Conservation (phyloP, 1,140 invertebrate species). For the Phymorhynchus buccinoides region DNA sequence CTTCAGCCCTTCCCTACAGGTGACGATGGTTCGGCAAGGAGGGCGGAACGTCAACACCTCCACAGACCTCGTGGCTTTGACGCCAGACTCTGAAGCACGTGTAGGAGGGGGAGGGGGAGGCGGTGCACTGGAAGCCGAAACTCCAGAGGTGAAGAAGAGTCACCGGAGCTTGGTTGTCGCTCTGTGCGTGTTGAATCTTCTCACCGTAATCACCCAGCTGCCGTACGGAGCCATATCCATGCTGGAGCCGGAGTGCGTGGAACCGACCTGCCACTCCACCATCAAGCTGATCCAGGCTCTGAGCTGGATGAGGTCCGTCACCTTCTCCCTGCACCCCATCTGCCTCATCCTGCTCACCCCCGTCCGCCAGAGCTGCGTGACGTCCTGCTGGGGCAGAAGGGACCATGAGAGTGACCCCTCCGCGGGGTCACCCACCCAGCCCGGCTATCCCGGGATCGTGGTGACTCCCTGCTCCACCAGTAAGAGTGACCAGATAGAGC, state of each 20-base stretch:
- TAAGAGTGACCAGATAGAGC: slow-evolving; percentile 21
- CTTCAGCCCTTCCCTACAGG: neutral
- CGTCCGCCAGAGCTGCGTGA: slow-evolving; percentile 22
- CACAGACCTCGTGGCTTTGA: neutral
- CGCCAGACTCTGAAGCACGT: neutral
- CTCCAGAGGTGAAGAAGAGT: slow-evolving; percentile 11
- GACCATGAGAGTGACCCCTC: neutral
- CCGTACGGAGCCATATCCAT: slow-evolving; percentile 47
- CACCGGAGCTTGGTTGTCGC: slow-evolving; percentile 46
- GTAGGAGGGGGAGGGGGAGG: neutral
- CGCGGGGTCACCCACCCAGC: neutral
- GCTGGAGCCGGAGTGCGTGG: slow-evolving; percentile 40
- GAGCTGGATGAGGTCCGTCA: slow-evolving; percentile 45
- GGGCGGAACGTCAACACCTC: neutral
- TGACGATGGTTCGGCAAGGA: neutral
- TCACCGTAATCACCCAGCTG: slow-evolving; percentile 43
- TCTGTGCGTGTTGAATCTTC: slow-evolving; percentile 42
- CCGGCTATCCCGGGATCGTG: neutral
- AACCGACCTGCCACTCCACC: slow-evolving; percentile 42
- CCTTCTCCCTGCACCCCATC: slow-evolving; percentile 40
- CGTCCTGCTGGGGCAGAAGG: neutral
- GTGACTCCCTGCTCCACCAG: neutral
- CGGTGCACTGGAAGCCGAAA: neutral
- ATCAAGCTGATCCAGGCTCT: slow-evolving; percentile 44
- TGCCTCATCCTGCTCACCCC: slow-evolving; percentile 42